Percentiles rank a stretch among this genome's conserved stretches.
These are phyloP conservation scores for Crotalus horridus DNA, from an alignment of 2,113 vertebrate species.

Conservation along the genomic window DNA sequence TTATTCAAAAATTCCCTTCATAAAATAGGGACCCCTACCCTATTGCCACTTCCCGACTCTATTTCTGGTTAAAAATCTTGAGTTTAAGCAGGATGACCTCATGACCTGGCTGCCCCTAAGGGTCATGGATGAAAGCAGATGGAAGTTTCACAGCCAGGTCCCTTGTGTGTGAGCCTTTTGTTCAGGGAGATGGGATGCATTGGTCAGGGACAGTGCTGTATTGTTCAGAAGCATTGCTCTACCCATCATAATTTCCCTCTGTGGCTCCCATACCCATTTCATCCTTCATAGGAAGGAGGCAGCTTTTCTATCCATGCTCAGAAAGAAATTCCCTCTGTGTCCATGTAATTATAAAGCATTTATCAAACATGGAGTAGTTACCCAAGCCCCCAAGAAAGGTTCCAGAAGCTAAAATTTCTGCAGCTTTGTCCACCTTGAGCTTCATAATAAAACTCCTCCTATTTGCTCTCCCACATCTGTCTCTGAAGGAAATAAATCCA, in stretches of 20 bases:
- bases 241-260: constrained; percentile 54
- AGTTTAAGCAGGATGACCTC: constrained; percentile 68
- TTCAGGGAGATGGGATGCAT: constrained; percentile 57
- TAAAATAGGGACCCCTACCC: constrained; percentile 59
- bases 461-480: background rate
- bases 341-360: constrained; percentile 34
- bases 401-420: constrained; percentile 29
- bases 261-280: constrained; percentile 52
- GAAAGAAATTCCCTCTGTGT: constrained; percentile 47
- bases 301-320: constrained; percentile 41
- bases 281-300: constrained; percentile 60
- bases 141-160: constrained; percentile 66
- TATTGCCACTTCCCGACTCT: constrained; percentile 57
- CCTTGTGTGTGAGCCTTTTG: constrained; percentile 68
- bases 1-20: constrained; percentile 63
- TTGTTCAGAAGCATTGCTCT: constrained; percentile 65
- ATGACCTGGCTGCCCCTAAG: constrained; percentile 63
- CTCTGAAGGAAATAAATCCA: background rate
- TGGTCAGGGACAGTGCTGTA: constrained; percentile 67
- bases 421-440: background rate
- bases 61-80: constrained; percentile 62
- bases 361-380: constrained; percentile 26
- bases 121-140: constrained; percentile 74
- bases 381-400: constrained; percentile 6
- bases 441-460: background rate